Conservation (phyloP, 1,140 invertebrate species). For the Nasonia longicornis region DNA sequence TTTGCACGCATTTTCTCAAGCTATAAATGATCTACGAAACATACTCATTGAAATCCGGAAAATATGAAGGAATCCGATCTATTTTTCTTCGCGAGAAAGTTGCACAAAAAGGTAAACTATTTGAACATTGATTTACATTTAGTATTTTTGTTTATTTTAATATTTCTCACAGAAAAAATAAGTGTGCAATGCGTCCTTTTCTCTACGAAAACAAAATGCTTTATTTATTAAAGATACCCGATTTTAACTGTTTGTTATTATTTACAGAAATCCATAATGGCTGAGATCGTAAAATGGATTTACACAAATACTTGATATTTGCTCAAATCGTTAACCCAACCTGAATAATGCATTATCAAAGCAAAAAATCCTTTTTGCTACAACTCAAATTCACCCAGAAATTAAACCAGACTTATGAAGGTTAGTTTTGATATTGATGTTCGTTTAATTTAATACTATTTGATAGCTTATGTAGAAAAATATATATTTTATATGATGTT, state of each 20-base stretch:
- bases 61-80: not conserved
- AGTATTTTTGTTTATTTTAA: not conserved
- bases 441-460: not conserved
- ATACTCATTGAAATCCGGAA: not conserved
- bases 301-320: not conserved
- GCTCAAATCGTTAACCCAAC: not conserved
- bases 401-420: not conserved
- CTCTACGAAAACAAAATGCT: too few species aligned
- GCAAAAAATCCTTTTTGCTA: not conserved
- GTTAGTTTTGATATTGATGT: not conserved
- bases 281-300: not conserved
- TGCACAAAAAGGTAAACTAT: not conserved
- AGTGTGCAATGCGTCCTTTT: too few species aligned
- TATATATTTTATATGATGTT: constrained; percentile 35
- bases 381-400: not conserved
- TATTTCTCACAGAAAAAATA: not conserved
- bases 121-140: not conserved
- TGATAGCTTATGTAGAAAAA: not conserved
- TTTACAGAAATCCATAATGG: not conserved
- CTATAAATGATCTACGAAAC: not conserved
- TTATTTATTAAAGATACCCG: too few species aligned
- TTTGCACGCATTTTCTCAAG: too few species aligned
- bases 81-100: constrained; percentile 1
- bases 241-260: not conserved
- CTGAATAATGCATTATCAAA: not conserved